Percentiles rank a stretch among this genome's conserved stretches.
Evolutionary conservation across 2,113 vertebrate species (phyloP).

Genomic region (Paradisaea rubra): DNA sequence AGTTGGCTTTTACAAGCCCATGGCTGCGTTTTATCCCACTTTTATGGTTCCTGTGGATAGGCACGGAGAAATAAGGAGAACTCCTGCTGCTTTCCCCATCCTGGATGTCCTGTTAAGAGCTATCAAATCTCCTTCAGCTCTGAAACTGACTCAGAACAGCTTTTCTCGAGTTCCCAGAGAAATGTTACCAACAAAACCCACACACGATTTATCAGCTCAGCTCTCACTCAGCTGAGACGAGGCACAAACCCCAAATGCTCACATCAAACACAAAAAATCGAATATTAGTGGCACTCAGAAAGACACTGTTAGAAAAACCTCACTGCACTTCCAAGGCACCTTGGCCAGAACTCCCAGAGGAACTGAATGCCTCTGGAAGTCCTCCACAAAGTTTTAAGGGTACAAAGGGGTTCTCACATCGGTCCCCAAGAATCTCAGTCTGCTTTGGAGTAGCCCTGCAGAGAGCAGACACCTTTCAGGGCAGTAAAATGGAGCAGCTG

Average conservation of each 20-base stretch:
- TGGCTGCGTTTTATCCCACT: not conserved
- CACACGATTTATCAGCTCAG: not conserved
- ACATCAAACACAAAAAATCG: fast-evolving
- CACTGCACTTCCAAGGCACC: not conserved
- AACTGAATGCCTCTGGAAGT: not conserved
- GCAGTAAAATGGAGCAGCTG: not conserved
- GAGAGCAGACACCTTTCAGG: not conserved
- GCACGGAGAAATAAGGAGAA: not conserved
- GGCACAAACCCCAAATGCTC: not conserved
- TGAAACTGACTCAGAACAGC: not conserved
- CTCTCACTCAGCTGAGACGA: not conserved
- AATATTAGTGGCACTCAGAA: not conserved
- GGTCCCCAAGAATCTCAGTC: not conserved
- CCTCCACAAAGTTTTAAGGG: not conserved
- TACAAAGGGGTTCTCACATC: not conserved
- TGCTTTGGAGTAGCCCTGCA: not conserved
- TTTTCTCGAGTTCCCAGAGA: not conserved
- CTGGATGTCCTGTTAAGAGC: not conserved
- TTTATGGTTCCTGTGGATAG: not conserved
- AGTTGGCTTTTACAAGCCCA: not conserved
- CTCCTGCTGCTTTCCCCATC: not conserved
- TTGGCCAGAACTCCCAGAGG: not conserved
- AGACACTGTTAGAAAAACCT: not conserved
- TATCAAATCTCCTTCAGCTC: not conserved
- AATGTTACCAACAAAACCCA: not conserved